Percentiles rank a stretch among this genome's conserved stretches.
phyloP scores from a whole-genome alignment of 1,140 invertebrate species.

The Halotydeus destructor region DNA sequence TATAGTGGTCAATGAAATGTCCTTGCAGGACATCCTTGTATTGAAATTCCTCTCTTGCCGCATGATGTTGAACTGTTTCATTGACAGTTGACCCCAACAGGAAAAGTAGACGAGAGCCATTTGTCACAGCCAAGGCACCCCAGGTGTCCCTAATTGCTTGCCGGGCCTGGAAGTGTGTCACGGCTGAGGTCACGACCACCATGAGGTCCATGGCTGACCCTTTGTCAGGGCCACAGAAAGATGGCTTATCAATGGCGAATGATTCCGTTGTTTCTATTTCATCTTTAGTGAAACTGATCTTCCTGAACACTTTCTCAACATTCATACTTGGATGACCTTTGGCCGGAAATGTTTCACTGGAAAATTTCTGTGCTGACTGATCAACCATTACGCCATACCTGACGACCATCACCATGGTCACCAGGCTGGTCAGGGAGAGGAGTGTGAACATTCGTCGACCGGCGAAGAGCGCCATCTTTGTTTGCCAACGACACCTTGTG shows the following conservation, averaged over 20 bases:
- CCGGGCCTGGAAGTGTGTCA: constrained; percentile 19
- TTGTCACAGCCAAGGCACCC: constrained; percentile 26
- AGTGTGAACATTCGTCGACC: no score
- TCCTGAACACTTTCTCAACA: no score
- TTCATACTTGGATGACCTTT: no score
- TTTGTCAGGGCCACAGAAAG: constrained; percentile 6
- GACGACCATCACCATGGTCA: no score
- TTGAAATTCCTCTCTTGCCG: constrained; percentile 12
- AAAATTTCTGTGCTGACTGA: no score
- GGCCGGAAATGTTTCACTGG: no score
- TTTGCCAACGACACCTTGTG: no score
- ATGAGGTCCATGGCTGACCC: constrained; percentile 26
- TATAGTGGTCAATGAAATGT: constrained; percentile 21
- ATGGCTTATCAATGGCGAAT: constrained; percentile 4
- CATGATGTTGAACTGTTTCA: constrained; percentile 1
- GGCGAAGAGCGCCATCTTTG: no score
- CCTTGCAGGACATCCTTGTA: constrained; percentile 16
- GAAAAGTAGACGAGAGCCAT: constrained; percentile 11
- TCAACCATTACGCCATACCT: no score
- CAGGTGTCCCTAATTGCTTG: constrained; percentile 52
- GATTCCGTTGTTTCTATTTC: constrained; percentile 5
- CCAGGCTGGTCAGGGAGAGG: no score
- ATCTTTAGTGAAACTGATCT: no score
- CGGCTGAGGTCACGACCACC: constrained; percentile 47
- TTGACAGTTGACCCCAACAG: constrained; percentile 10